Conservation (phyloP, 2,888 invertebrate species). For the Halictus ligatus region DNA sequence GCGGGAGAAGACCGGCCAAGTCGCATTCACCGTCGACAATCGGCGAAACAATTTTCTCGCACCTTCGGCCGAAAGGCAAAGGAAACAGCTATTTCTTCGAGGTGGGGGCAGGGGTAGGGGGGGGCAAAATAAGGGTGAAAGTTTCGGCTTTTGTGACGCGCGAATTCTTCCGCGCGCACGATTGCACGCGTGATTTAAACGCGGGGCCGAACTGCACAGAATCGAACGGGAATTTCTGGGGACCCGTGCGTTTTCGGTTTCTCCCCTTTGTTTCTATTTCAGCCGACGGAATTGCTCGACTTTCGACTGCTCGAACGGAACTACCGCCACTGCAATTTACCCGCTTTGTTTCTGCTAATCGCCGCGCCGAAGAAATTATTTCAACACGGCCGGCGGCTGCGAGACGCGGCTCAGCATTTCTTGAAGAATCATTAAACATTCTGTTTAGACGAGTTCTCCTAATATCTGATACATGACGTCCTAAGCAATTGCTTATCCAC, state of each 20-base stretch:
- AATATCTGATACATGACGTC: too few relatives aligned
- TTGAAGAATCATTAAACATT: too few relatives aligned
- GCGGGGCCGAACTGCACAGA: background rate
- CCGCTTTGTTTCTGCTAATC: background rate
- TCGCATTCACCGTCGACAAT: conserved; percentile 54
- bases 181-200: conserved; percentile 8
- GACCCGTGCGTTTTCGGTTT: background rate
- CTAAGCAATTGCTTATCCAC: too few relatives aligned
- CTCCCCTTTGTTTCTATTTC: background rate
- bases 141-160: conserved; percentile 36
- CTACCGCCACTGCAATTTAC: background rate
- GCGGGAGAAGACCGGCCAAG: conserved; percentile 21
- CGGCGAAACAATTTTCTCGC: conserved; percentile 58
- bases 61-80: conserved; percentile 35
- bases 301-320: background rate
- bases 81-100: conserved; percentile 43
- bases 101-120: background rate
- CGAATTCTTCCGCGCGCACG: conserved; percentile 6
- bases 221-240: background rate
- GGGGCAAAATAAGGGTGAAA: conserved; percentile 33
- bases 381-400: too few relatives aligned
- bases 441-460: too few relatives aligned
- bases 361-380: background rate
- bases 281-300: background rate
- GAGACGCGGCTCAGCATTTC: too few relatives aligned